These are phyloP conservation scores for Hemaris fuciformis DNA, from an alignment of 2,888 invertebrate species.

Conservation along the genomic window DNA sequence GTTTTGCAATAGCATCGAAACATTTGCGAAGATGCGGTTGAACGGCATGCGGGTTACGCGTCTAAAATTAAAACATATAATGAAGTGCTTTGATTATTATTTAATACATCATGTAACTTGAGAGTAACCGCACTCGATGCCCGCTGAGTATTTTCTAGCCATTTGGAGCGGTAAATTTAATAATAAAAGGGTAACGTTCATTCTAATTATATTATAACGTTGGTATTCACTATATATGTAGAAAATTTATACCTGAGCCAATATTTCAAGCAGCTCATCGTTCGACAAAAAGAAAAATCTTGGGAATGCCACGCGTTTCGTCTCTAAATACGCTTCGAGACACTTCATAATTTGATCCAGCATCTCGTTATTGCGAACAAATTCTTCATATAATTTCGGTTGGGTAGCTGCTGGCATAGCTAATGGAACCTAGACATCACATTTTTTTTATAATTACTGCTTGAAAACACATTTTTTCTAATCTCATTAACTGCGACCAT, in stretches of 20 bases:
- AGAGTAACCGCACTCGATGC: background rate
- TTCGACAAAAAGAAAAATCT: conserved; percentile 95
- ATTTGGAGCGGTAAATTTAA: background rate
- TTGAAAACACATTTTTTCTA: too few relatives aligned
- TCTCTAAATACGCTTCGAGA: conserved; percentile 93
- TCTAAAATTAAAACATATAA: conserved; percentile 63
- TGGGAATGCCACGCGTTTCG: conserved; percentile 93
- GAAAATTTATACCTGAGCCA: conserved; percentile 85
- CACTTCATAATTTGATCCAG: conserved; percentile 95
- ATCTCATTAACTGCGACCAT: too few relatives aligned
- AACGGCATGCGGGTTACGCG: conserved; percentile 92
- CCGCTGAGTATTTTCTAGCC: background rate
- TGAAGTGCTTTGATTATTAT: background rate
- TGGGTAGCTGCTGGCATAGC: conserved; percentile 91
- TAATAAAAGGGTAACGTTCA: too few relatives aligned
- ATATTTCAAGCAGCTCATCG: conserved; percentile 93
- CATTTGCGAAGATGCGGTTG: conserved; percentile 95
- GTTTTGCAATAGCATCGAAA: conserved; percentile 90
- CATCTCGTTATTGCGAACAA: conserved; percentile 87
- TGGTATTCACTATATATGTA: too few relatives aligned
- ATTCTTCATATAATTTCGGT: conserved; percentile 85
- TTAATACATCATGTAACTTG: background rate
- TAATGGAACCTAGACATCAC: conserved; percentile 82
- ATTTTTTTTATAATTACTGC: too few relatives aligned
- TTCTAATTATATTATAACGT: too few relatives aligned